Evolutionary conservation across 2,113 vertebrate genomes (phyloP), one percentile per base, ranked within the genome.

Genomic region (Variabilichromis moorii): DNA sequence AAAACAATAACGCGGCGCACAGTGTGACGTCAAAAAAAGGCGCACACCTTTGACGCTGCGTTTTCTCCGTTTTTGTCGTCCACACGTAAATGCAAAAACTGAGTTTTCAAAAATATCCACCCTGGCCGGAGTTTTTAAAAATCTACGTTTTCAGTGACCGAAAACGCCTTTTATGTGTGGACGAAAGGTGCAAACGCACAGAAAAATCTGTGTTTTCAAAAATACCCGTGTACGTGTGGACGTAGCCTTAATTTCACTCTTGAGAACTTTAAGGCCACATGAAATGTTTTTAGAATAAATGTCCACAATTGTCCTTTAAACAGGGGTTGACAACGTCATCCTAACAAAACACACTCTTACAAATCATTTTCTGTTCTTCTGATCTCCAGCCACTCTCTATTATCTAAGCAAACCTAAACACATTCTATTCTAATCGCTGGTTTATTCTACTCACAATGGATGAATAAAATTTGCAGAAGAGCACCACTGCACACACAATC

Each of bases 161-260:
- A 45, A 45, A 45, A 45, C 12, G 3, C 12, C 12, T 0, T 45
- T 45, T 3, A 45, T 0, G 1, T 45, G 42, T 14, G 6, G 42
- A 45, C 0, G 12, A 45, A 45, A 45, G 42, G 42, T 45, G 2
- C 12, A 45, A 45, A 42, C 42, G 12, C 42, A 42, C 2, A 45
- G 42, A 45, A 45, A 45, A 42, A 42, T 6, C 5, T 6, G 40
- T 0, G 3, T 42, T 45, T 45, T 1, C 42, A 45, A 45, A 45
- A 45, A 45, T 45, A 45, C 42, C 42, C 13, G 2, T 0, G 1
- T 45, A 45, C 2, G 42, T 45, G 42, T 45, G 13, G 42, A 45
- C 13, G 42, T 45, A 45, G 0, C 42, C 42, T 45, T 9, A 61
- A 19, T 61, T 19, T 61, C 9, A 61, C 3, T 33, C 57, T 33